Percentiles rank a stretch among this genome's conserved stretches.
These are phyloP conservation scores for Siniperca scherzeri DNA, from an alignment of 2,797 vertebrate species.

Conservation along the genomic window DNA sequence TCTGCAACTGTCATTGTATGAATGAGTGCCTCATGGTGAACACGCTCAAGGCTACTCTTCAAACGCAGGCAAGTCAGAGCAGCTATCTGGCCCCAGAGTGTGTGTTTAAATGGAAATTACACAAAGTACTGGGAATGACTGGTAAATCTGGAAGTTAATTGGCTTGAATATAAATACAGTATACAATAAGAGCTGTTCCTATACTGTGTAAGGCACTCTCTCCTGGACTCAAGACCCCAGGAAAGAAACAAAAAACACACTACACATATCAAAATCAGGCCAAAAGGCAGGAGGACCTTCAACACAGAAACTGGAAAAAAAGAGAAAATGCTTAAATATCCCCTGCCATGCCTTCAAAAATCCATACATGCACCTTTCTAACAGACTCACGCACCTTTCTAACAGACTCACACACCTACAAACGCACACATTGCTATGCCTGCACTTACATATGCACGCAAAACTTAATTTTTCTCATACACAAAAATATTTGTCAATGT, in stretches of 20 bases:
- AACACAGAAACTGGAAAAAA: constrained; percentile 42
- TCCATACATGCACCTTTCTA: constrained; percentile 24
- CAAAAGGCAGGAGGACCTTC: constrained; percentile 57
- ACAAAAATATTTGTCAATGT: constrained; percentile 44
- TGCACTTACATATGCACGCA: constrained; percentile 42
- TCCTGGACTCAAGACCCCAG: constrained; percentile 42
- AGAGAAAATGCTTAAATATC: constrained; percentile 48
- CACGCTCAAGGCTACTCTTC: constrained; percentile 47
- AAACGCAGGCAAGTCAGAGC: constrained; percentile 59
- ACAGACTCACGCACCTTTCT: constrained; percentile 20
- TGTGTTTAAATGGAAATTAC: constrained; percentile 24
- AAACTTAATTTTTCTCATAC: constrained; percentile 26
- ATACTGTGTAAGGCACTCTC: constrained; percentile 73
- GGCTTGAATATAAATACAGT: constrained; percentile 43
- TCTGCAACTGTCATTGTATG: constrained; percentile 50
- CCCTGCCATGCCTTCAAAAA: constrained; percentile 33
- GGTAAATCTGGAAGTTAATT: constrained; percentile 36
- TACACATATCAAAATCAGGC: constrained; percentile 42
- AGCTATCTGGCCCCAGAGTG: constrained; percentile 18
- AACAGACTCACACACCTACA: constrained; percentile 39
- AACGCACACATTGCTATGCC: constrained; percentile 26
- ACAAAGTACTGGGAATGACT: constrained; percentile 45
- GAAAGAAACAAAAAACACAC: constrained; percentile 49
- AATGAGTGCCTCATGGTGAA: constrained; percentile 49
- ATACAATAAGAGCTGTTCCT: constrained; percentile 35